A percentile compares a stretch with the other conserved stretches of the same genome.
These are phyloP conservation scores for Urechis unicinctus DNA, from an alignment of 2,888 invertebrate genomes.

Conservation along the genomic window DNA sequence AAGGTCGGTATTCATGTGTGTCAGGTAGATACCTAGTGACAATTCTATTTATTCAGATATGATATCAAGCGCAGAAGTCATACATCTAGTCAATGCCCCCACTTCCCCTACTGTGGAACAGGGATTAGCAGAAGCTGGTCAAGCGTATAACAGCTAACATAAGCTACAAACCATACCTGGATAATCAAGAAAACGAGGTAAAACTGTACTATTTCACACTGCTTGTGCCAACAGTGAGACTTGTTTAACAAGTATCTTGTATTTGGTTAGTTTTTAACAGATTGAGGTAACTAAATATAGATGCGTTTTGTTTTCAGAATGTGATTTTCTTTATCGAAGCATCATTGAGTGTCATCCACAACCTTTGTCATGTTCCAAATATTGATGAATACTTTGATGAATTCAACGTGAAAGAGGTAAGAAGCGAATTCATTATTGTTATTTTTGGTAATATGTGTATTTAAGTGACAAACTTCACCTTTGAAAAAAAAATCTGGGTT, in stretches of 20 bases:
- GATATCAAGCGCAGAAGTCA: no score
- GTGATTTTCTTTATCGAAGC: slow-evolving; percentile 42
- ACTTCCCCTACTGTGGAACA: no score
- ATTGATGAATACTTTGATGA: slow-evolving; percentile 38
- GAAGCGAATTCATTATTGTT: no score
- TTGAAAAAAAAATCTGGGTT: not conserved
- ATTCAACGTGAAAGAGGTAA: slow-evolving; percentile 36
- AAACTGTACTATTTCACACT: no score
- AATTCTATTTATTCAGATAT: no score
- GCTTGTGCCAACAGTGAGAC: not conserved
- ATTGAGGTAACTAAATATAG: no score
- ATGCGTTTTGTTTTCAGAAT: slow-evolving; percentile 39
- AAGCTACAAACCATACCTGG: slow-evolving; percentile 42
- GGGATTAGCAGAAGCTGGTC: slow-evolving; percentile 22
- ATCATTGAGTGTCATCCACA: slow-evolving; percentile 42
- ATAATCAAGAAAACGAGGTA: slow-evolving; percentile 41
- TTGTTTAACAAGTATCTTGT: not conserved
- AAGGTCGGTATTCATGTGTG: no score
- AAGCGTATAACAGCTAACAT: slow-evolving; percentile 37
- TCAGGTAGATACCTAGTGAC: no score
- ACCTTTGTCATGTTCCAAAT: slow-evolving; percentile 35
- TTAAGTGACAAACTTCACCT: not conserved
- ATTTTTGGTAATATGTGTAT: no score
- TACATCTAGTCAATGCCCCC: no score
- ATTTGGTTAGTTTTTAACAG: no score